phyloP scores from a whole-genome alignment of 2,888 invertebrate species.

The Troides oblongomaculatus region DNA sequence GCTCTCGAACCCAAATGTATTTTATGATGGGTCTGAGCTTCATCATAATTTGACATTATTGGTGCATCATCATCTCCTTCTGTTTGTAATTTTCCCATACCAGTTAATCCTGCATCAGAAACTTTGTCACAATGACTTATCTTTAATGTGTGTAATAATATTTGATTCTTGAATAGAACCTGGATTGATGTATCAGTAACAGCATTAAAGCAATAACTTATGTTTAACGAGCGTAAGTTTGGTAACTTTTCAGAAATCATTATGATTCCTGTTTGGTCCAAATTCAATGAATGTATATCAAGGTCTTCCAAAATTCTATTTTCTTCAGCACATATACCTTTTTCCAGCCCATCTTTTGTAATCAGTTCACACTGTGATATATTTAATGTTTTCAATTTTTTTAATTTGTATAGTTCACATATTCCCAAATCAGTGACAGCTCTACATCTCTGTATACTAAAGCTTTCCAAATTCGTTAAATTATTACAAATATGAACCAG shows the following conservation, averaged over 20 bases:
- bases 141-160: slow-evolving; percentile 79
- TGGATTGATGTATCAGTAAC: slow-evolving; percentile 85
- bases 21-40: slow-evolving; percentile 47
- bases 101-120: slow-evolving; percentile 86
- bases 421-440: slow-evolving; percentile 83
- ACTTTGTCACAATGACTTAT: slow-evolving; percentile 84
- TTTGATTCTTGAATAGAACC: slow-evolving; percentile 83
- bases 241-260: slow-evolving; percentile 80
- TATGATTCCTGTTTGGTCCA: slow-evolving; percentile 82
- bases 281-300: slow-evolving; percentile 79
- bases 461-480: slow-evolving; percentile 77
- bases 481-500: slow-evolving; percentile 80
- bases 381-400: slow-evolving; percentile 80
- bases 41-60: slow-evolving; percentile 56
- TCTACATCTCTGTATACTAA: slow-evolving; percentile 83
- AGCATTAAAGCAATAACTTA: slow-evolving; percentile 85
- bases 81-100: slow-evolving; percentile 77
- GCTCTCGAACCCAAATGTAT: slow-evolving; percentile 84
- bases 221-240: slow-evolving; percentile 80
- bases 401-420: slow-evolving; percentile 74
- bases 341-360: slow-evolving; percentile 80
- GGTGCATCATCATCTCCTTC: slow-evolving; percentile 54
- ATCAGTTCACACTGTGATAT: slow-evolving; percentile 84
- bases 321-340: slow-evolving; percentile 77
- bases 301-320: slow-evolving; percentile 76